phyloP scores from a whole-genome alignment of 2,888 invertebrate genomes.

The Ligdia adustata region DNA sequence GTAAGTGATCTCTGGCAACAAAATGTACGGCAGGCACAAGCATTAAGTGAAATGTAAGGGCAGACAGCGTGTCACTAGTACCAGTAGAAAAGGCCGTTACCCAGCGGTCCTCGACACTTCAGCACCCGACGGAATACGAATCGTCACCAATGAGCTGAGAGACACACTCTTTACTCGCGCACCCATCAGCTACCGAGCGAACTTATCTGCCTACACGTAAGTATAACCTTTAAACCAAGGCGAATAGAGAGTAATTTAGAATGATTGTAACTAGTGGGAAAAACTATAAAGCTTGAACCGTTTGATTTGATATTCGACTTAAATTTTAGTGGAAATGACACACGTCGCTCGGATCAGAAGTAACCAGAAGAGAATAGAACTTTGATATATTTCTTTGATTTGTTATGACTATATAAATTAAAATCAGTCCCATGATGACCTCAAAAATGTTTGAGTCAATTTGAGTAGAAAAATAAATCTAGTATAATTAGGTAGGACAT shows the following conservation, averaged over 20 bases:
- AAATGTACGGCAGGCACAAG: too few relatives aligned
- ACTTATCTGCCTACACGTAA: conserved; percentile 45
- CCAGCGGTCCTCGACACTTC: conserved; percentile 46
- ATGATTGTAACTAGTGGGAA: conserved; percentile 7
- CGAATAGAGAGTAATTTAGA: conserved; percentile 43
- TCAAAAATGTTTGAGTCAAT: too few relatives aligned
- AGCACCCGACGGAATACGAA: conserved; percentile 69
- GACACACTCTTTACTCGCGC: conserved; percentile 65
- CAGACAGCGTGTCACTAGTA: conserved; percentile 8
- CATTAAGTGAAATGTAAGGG: conserved; percentile 5
- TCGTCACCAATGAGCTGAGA: conserved; percentile 76
- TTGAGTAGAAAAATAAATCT: too few relatives aligned
- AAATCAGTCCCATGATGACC: too few relatives aligned
- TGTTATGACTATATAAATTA: too few relatives aligned
- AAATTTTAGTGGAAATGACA: conserved; percentile 71
- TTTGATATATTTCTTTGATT: too few relatives aligned
- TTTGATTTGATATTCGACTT: conserved; percentile 79
- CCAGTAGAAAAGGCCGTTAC: conserved; percentile 34
- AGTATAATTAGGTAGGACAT: too few relatives aligned
- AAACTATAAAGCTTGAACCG: conserved; percentile 44
- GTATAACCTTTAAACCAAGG: conserved; percentile 44
- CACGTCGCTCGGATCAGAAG: too few relatives aligned
- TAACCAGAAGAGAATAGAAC: too few relatives aligned
- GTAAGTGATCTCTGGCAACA: too few relatives aligned
- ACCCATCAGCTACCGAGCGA: conserved; percentile 48